These are phyloP conservation scores for Magallana angulata DNA, from an alignment of 1,140 invertebrate species.

Conservation along the genomic window DNA sequence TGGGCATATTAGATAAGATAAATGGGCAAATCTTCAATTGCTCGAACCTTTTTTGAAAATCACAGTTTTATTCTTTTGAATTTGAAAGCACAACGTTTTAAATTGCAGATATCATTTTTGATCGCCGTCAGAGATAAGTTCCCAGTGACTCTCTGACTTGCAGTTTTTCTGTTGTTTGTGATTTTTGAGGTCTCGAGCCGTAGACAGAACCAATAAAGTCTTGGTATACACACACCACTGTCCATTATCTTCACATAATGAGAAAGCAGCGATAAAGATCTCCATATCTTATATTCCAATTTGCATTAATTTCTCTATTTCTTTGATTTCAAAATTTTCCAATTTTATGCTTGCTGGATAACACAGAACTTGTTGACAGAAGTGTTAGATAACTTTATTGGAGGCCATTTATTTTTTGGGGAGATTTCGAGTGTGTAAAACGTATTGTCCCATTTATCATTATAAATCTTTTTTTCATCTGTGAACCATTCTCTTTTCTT, in stretches of 20 bases:
- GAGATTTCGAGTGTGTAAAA: not conserved
- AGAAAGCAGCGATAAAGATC: slow-evolving; percentile 3
- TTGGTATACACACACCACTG: not conserved
- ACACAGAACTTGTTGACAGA: slow-evolving; percentile 2
- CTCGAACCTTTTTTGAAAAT: not conserved
- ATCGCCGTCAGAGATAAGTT: slow-evolving; percentile 19
- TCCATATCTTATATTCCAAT: slow-evolving; percentile 6
- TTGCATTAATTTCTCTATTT: slow-evolving; percentile 28
- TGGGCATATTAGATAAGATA: slow-evolving; percentile 33
- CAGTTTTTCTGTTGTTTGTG: slow-evolving; percentile 17
- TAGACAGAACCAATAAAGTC: not conserved
- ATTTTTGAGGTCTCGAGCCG: not conserved
- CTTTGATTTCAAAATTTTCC: slow-evolving; percentile 28
- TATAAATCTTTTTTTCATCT: not conserved
- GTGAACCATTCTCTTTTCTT: too few relatives aligned
- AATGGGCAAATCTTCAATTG: slow-evolving; percentile 29
- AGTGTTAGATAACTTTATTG: slow-evolving; percentile 20
- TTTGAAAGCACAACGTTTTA: slow-evolving; percentile 14
- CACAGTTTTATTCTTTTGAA: slow-evolving; percentile 9
- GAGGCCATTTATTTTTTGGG: not conserved
- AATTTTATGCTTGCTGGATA: slow-evolving; percentile 23
- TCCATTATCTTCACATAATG: not conserved
- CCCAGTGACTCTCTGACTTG: not conserved
- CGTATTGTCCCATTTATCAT: not conserved
- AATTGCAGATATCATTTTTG: slow-evolving; percentile 32